These are phyloP conservation scores for Nomada ruficornis DNA, from an alignment of 2,888 invertebrate species.

Conservation along the genomic window DNA sequence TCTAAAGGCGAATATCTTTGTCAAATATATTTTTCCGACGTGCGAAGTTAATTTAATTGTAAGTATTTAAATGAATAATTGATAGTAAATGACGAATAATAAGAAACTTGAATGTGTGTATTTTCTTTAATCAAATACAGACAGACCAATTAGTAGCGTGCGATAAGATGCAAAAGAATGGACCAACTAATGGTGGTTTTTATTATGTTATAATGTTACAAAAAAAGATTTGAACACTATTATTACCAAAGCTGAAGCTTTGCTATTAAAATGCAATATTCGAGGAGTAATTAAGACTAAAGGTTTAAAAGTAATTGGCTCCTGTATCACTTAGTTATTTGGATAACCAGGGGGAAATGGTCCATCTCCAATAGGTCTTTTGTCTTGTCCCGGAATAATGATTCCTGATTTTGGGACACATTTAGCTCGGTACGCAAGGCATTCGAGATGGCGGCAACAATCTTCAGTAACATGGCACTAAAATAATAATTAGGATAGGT, in stretches of 20 bases:
- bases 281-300: background rate
- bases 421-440: slow-evolving; percentile 48
- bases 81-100: too few species aligned
- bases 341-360: slow-evolving; percentile 23
- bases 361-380: slow-evolving; percentile 54
- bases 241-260: background rate
- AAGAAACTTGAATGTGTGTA: too few species aligned
- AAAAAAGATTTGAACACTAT: background rate
- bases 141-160: too few species aligned
- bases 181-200: background rate
- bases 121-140: too few species aligned
- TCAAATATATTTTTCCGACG: too few species aligned
- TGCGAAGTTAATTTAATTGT: too few species aligned
- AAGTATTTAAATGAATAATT: too few species aligned
- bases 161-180: background rate
- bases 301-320: background rate
- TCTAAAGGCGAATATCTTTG: too few species aligned
- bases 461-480: slow-evolving; percentile 60
- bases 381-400: slow-evolving; percentile 55
- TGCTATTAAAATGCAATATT: background rate
- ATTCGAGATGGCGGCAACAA: slow-evolving; percentile 64
- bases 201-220: background rate
- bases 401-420: slow-evolving; percentile 52
- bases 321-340: background rate
- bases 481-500: slow-evolving; percentile 3